These are phyloP conservation scores for Ginglymostoma cirratum DNA, from an alignment of 2,113 vertebrate genomes.

Conservation along the genomic window DNA sequence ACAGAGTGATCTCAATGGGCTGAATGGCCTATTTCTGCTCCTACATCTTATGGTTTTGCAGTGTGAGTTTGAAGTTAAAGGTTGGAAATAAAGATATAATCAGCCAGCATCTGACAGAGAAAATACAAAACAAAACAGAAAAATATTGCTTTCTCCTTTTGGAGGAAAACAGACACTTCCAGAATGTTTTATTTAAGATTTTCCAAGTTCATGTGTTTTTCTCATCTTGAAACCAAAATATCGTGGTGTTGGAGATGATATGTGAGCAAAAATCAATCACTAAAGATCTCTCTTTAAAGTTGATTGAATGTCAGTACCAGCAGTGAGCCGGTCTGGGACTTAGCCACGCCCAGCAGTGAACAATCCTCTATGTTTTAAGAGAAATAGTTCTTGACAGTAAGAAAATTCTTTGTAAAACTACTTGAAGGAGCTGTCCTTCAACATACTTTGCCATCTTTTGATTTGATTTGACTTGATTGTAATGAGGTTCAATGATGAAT, in stretches of 20 bases:
- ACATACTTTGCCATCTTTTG: neutral
- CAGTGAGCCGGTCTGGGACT: neutral
- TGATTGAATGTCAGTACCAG: neutral
- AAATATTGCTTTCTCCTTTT: neutral
- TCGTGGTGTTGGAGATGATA: neutral
- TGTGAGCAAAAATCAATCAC: neutral
- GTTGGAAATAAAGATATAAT: neutral
- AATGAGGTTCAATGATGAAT: neutral
- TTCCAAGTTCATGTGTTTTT: neutral
- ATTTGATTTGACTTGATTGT: neutral
- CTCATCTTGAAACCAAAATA: neutral
- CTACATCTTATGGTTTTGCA: no score
- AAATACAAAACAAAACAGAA: neutral
- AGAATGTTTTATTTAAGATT: neutral
- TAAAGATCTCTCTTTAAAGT: neutral
- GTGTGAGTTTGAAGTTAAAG: neutral
- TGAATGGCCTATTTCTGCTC: no score
- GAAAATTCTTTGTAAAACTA: neutral
- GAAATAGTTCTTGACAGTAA: no score
- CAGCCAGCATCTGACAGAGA: neutral
- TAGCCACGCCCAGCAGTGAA: neutral
- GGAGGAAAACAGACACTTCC: neutral
- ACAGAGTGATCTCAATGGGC: no score
- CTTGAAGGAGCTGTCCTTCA: neutral
- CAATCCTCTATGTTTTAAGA: neutral